Evolutionary conservation across 2,797 vertebrate species (phyloP).

Genomic region (Okamejei kenojei): DNA sequence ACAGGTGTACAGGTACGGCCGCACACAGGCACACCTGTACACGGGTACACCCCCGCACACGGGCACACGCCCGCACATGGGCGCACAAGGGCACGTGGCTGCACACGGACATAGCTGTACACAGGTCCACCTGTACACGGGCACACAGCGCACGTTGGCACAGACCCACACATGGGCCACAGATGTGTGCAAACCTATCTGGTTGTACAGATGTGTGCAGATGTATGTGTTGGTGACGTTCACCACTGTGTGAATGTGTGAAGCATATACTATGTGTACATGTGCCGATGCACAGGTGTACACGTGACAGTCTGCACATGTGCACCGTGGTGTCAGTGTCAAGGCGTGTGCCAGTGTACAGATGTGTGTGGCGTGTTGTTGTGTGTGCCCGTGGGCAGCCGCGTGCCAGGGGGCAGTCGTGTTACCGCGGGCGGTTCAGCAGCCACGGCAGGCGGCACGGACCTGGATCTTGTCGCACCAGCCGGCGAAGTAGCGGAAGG

Average conservation of each 20-base stretch:
- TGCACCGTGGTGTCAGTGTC: not conserved
- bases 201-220: too few relatives aligned
- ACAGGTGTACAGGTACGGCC: not conserved
- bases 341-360: not conserved
- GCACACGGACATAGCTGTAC: too few relatives aligned
- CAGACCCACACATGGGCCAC: too few relatives aligned
- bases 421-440: not conserved
- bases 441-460: not conserved
- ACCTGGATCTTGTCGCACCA: conserved; percentile 92
- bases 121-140: too few relatives aligned
- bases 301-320: not conserved
- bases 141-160: too few relatives aligned
- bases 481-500: conserved; percentile 81
- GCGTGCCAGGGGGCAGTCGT: not conserved
- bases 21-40: too few relatives aligned
- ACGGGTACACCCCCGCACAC: too few relatives aligned
- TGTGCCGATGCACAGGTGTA: not conserved
- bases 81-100: too few relatives aligned
- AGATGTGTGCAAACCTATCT: too few relatives aligned
- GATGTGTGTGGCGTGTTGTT: not conserved
- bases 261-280: too few relatives aligned
- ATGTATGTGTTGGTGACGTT: not conserved
- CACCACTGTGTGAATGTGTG: not conserved
- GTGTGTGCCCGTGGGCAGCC: not conserved
- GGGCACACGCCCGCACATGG: too few relatives aligned